These are phyloP conservation scores for Nematopogon swammerdamellus DNA, from an alignment of 2,888 invertebrate genomes.

Conservation along the genomic window DNA sequence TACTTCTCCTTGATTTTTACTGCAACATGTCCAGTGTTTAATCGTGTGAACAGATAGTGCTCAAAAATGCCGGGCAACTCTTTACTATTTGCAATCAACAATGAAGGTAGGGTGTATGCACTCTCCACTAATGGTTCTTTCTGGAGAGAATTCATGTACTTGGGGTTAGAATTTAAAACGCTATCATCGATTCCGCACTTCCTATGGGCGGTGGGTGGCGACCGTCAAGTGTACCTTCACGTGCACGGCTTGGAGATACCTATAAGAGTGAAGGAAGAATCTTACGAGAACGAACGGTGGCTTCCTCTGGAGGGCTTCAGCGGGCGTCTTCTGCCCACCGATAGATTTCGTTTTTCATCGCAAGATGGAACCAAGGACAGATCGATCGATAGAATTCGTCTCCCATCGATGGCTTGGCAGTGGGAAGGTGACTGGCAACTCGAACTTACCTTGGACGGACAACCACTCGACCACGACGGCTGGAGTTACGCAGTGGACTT, in stretches of 20 bases:
- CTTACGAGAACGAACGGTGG: slow-evolving; percentile 95
- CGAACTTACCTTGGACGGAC: slow-evolving; percentile 79
- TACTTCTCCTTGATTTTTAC: too few species aligned
- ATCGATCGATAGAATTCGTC: slow-evolving; percentile 73
- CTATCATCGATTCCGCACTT: slow-evolving; percentile 81
- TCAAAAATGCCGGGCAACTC: slow-evolving; percentile 61
- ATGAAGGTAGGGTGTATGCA: slow-evolving; percentile 84
- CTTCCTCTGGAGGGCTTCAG: slow-evolving; percentile 87
- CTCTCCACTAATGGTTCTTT: slow-evolving; percentile 75
- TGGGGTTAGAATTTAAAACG: slow-evolving; percentile 86
- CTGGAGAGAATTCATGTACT: slow-evolving; percentile 84
- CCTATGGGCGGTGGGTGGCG: slow-evolving; percentile 91
- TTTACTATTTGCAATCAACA: slow-evolving; percentile 79
- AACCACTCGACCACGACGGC: slow-evolving; percentile 85
- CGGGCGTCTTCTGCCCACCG: slow-evolving; percentile 79
- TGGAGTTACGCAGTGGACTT: slow-evolving; percentile 95
- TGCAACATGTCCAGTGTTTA: too few species aligned
- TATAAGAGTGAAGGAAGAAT: slow-evolving; percentile 84
- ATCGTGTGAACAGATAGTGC: too few species aligned
- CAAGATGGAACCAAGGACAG: slow-evolving; percentile 78
- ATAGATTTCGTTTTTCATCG: slow-evolving; percentile 82
- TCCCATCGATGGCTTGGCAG: slow-evolving; percentile 94
- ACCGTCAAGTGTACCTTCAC: slow-evolving; percentile 89
- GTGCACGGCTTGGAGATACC: slow-evolving; percentile 88
- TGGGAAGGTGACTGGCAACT: slow-evolving; percentile 96